These are phyloP conservation scores for Trachelus troglodyta DNA, from an alignment of 2,888 invertebrate genomes.

Conservation along the genomic window DNA sequence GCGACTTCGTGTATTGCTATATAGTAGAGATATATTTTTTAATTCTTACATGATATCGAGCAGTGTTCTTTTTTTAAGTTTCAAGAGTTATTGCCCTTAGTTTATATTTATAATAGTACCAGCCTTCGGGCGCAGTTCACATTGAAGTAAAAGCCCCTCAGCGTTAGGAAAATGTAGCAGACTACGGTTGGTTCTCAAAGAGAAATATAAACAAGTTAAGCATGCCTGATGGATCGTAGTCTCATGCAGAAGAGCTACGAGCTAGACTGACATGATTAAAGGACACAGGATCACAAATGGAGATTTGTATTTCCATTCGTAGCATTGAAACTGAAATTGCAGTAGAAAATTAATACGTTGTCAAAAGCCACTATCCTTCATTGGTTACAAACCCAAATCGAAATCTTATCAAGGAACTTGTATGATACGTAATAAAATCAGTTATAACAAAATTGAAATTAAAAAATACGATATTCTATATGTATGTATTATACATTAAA, in stretches of 20 bases:
- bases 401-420: neutral
- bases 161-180: neutral
- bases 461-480: neutral
- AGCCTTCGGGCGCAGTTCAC: neutral
- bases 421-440: neutral
- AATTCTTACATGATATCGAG: neutral
- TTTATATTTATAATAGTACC: neutral
- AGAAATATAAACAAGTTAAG: neutral
- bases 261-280: neutral
- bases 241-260: neutral
- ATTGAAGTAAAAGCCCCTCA: neutral
- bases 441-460: neutral
- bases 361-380: neutral
- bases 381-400: neutral
- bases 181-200: constrained; percentile 1
- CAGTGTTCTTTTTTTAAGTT: neutral
- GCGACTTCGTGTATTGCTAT: neutral
- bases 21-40: neutral
- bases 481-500: neutral
- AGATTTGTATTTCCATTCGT: neutral
- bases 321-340: neutral
- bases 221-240: neutral
- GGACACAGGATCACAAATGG: neutral
- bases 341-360: neutral
- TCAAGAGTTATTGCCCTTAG: neutral